Evolutionary conservation across 2,888 invertebrate species (phyloP), one percentile per base, ranked within the genome.

Genomic region (Hydropsyche betteni): DNA sequence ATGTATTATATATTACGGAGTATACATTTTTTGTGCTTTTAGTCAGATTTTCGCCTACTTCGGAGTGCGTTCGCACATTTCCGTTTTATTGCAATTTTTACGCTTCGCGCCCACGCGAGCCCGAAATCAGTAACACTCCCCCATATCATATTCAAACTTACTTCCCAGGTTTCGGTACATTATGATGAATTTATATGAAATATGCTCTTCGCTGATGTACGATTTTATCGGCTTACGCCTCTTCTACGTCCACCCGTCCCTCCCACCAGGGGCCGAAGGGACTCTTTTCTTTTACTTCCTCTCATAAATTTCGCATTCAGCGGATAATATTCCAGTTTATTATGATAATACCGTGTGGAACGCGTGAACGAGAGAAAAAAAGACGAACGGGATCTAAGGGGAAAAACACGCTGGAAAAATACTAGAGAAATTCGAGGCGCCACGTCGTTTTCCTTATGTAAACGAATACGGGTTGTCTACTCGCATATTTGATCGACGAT

Each of bases 221-320:
- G 77, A 77, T 77, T 74, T 75, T 77, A 77, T 77, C 75, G 73
- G 69, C 77, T 77, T 61, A 69, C 69, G 14, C 70, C 12, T 70
- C 33, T 64, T 64, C 34, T 10, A 58, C 58, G 58, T 58, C 58
- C 58, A 58, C 44, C 44, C 58, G 58, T 64, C 64, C 3, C n/a
- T 10, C 8, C 34, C 36, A 34, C 36, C 64, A 8, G 64, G 24
- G 33, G 64, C 36, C 36, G 12, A 64, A 24, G 64, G 55, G 55
- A n/a, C 34, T 64, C 64, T 64, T 64, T 64, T 64, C 34, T 64
- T 64, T 64, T 69, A 69, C 69, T 69, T 33, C 44, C 69, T 51
- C 51, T 33, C 70, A 70, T 70, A 70, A 70, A 70, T 70, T 70
- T 70, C 33, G 70, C 70, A 70, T 70, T 70, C 70, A 70, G 34